Conservation (phyloP, 2,888 invertebrate species). For the Neria commutata region DNA sequence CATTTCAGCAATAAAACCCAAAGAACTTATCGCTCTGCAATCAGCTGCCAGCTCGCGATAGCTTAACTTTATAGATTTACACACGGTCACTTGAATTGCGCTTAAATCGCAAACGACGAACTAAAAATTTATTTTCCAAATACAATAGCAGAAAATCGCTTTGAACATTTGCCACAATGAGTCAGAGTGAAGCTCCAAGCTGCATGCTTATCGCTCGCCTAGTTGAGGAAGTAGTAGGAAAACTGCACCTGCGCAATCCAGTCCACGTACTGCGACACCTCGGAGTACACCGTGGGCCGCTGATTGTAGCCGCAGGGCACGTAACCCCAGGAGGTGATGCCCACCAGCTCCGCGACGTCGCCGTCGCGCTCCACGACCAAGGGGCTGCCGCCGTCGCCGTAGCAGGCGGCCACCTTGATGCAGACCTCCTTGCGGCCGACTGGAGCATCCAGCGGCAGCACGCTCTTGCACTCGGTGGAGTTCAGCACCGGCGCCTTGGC, state of each 20-base stretch:
- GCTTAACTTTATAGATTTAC: too few species aligned
- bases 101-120: too few species aligned
- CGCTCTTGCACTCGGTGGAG: conserved; percentile 29
- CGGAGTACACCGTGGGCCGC: conserved; percentile 46
- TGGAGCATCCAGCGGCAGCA: conserved; percentile 43
- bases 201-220: conserved; percentile 7
- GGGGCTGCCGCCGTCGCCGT: conserved; percentile 51
- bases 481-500: conserved; percentile 38
- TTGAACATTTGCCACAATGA: too few species aligned
- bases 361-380: conserved; percentile 43
- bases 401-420: conserved; percentile 42
- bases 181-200: too few species aligned
- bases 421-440: conserved; percentile 40
- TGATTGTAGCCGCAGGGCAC: conserved; percentile 47
- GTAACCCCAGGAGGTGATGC: conserved; percentile 48
- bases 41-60: too few species aligned
- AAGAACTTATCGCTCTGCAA: too few species aligned
- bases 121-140: too few species aligned
- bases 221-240: conserved; percentile 46
- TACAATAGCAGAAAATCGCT: too few species aligned
- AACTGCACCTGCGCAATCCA: conserved; percentile 49
- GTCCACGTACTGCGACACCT: conserved; percentile 37
- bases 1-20: too few species aligned
- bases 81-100: too few species aligned
- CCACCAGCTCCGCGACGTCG: conserved; percentile 43